Percentiles rank a stretch among this genome's conserved stretches.
These are phyloP conservation scores for Prolemur simus DNA, from an alignment of 2,113 vertebrate genomes.

Conservation along the genomic window DNA sequence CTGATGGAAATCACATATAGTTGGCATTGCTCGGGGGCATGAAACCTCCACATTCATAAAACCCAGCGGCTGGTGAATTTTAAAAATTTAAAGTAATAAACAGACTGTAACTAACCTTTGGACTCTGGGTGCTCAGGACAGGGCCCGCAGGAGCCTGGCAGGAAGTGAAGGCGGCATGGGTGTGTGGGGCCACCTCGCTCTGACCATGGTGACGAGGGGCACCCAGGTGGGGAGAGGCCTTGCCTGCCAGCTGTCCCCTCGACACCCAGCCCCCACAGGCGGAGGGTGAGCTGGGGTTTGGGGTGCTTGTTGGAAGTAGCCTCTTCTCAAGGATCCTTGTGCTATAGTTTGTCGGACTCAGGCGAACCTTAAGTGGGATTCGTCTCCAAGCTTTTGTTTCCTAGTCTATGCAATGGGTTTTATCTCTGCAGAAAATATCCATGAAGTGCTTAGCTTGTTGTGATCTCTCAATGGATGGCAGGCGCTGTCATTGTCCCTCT, in stretches of 20 bases:
- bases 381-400: not conserved
- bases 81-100: not conserved
- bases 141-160: not conserved
- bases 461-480: not conserved
- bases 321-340: not conserved
- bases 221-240: not conserved
- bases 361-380: not conserved
- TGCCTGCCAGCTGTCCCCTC: not conserved
- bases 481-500: not conserved
- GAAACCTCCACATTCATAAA: not conserved
- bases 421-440: not conserved
- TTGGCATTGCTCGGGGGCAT: not conserved
- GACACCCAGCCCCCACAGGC: not conserved
- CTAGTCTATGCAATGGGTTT: not conserved
- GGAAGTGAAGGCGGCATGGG: not conserved
- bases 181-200: not conserved
- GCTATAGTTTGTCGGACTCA: not conserved
- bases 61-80: not conserved
- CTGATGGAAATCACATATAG: not conserved
- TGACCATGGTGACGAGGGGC: not conserved
- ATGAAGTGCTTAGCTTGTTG: not conserved
- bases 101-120: slow-evolving; percentile 37
- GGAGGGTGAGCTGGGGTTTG: not conserved
- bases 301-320: fast-evolving
- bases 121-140: not conserved